These are phyloP conservation scores for Polymixis lichenea DNA, from an alignment of 2,888 invertebrate genomes.

Conservation along the genomic window DNA sequence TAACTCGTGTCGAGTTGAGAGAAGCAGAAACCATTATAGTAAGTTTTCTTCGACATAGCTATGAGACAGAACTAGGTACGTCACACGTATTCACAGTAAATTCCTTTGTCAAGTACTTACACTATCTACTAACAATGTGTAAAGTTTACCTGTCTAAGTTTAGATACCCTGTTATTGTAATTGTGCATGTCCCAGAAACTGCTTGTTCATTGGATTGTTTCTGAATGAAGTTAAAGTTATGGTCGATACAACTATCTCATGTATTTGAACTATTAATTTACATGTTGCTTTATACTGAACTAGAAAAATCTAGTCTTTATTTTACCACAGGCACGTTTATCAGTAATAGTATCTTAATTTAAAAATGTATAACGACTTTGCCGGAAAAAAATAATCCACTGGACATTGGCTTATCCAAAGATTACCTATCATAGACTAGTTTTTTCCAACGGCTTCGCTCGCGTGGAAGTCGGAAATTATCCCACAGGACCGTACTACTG, in stretches of 20 bases:
- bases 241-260: neutral
- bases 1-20: neutral
- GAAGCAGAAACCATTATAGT: neutral
- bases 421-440: neutral
- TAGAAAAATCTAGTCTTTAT: neutral
- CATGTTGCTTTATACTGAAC: neutral
- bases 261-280: neutral
- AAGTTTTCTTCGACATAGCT: slow-evolving; percentile 25
- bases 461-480: too few species aligned
- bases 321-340: neutral
- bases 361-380: neutral
- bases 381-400: too few species aligned
- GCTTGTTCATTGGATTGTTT: slow-evolving; percentile 6
- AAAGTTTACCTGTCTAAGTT: slow-evolving; percentile 50
- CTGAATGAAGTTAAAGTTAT: neutral
- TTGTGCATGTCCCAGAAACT: slow-evolving; percentile 11
- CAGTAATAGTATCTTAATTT: neutral
- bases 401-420: neutral
- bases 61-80: slow-evolving; percentile 14
- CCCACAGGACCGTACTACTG: too few species aligned
- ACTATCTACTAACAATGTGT: slow-evolving; percentile 35
- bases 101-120: slow-evolving; percentile 36
- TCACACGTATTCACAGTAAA: slow-evolving; percentile 35
- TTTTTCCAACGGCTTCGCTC: too few species aligned
- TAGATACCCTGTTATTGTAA: slow-evolving; percentile 39